Evolutionary conservation across 2,113 vertebrate genomes (phyloP), one percentile per base, ranked within the genome.

Genomic region (Pitta sordida): DNA sequence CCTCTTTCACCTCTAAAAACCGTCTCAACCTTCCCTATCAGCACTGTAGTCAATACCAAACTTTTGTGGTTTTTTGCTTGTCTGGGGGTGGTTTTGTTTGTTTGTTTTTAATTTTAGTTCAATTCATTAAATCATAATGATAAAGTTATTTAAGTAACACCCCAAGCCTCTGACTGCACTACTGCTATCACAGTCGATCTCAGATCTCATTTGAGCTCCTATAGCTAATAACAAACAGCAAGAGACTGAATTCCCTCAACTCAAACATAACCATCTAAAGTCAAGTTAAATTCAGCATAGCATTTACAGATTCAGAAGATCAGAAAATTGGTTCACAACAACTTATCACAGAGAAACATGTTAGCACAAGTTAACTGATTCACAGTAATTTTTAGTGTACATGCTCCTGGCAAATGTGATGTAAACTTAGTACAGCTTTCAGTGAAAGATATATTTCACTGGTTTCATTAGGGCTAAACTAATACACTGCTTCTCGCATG

Each of bases 361-460:
- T 65, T 90, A 83, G 90, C 90, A 88, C 88, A 93, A 96, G 93
- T 93, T 83, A 94, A 94, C 71, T 74, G 88, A 90, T 88, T 88
- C 83, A 70, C 85, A 93, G 88, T 69, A 86, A 91, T 93, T 95
- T 88, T 96, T 93, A 67, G 71, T 36, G 59, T 70, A 73, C 74
- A 36, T 70, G 79, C 76, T 95, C 46, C 29, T 51, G 55, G 88
- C 67, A 91, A 91, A 90, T 3, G 37, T 62, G 67, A 88, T 86
- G 79, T 59, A 93, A 95, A 94, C 68, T 85, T 37, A 44, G 70
- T 36, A n/a, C 37, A 80, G 85, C 51, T 86, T 93, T 46, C 68
- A 77, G 46, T n/a, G 59, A 69, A 77, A 80, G 59, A 23, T 23
- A 10, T 13, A 69, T 77, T 93, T 88, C 83, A 73, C 63, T 74